Base-by-base conservation (phyloP, 1,140 invertebrate genomes). In the Uloborus diversus region DNA sequence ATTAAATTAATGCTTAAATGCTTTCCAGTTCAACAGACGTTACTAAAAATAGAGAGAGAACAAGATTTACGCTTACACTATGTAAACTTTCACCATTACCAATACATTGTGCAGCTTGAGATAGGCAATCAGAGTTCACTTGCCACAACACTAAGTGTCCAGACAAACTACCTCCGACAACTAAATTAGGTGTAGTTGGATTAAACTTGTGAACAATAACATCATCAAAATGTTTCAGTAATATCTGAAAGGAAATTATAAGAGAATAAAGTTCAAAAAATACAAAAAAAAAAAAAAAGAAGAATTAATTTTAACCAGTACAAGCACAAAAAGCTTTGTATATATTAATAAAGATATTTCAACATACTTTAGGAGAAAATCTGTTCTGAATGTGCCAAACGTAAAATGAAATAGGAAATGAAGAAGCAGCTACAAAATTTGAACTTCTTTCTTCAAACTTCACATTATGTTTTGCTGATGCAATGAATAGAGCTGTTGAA, bases 141-240 rank as follows among this genome's bases (percentile, higher is more conserved):
- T 89, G 88, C 89, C 89, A 89, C 32, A 89, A 68, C 35, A 88
- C 85, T 17, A 89, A 83, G 82, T 88, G 88, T 11, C 88, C 89
- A 85, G 87, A 89, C 28, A 86, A 85, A 83, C 88, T 89, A n/a
- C 89, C 89, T 35, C 88, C 88, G 68, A 83, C 86, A 7, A 89
- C 83, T 11, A 88, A 83, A 81, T 88, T 85, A 4, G 87, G 86
- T 70, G 87, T 85, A 0, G 85, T 84, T 2, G 87, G 87, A 82
- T 85, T 86, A 64, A 89, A 88, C 73, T 86, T 83, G 81, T 89
- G 87, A 49, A 85, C 85, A 61, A 85, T 83, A 32, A 89, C 85
- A 81, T 89, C 88, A 79, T 87, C 86, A 32, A 88, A 88, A 13
- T 87, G 86, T 82, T 89, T 88, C 35, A 89, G 73, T 53, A 88